Evolutionary conservation across 2,888 invertebrate species (phyloP), one percentile per base, ranked within the genome.

Genomic region (Torymus auratus): DNA sequence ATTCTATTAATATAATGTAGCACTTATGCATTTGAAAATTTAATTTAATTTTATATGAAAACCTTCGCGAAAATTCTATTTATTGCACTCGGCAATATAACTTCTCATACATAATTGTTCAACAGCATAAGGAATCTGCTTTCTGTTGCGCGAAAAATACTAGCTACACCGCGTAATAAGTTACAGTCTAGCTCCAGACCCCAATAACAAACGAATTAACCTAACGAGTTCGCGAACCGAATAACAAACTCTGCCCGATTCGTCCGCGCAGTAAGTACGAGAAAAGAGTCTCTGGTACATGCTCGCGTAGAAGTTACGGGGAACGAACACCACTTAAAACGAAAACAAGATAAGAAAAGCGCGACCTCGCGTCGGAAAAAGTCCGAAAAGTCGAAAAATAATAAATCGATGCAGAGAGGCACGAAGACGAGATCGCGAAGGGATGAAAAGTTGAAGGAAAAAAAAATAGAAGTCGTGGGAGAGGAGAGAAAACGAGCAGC

Each of bases 351-450:
- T 14, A 10, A 55, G 20, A 68, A 55, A 20, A 23, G n/a, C n/a
- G n/a, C 4, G 23, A 55, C 5, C 20, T 2, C 17, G 11, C 67
- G 10, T 12, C 52, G 52, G n/a, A 20, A 52, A 62, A 28, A 61
- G 12, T 17, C 14, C 20, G 17, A 62, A 62, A 20, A 62, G 13
- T 61, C 50, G 55, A 20, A 55, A 69, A 41, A 41, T 41, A 55
- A 62, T 67, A 58, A 67, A 73, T 55, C 55, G 55, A 64, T 64
- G 28, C 23, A 41, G 15, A 73, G 61, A 53, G 58, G 3, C 11
- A 28, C 12, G n/a, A 23, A 58, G 67, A 55, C 56, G 50, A 65
- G 65, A 65, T 1, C 3, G 41, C 58, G 60, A 52, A 60, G 60
- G 23, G 41, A 41, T 41, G 23, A 52, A 70, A 70, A 20, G 5